Conservation (phyloP, 2,113 vertebrate genomes). For the Eulemur macaco region DNA sequence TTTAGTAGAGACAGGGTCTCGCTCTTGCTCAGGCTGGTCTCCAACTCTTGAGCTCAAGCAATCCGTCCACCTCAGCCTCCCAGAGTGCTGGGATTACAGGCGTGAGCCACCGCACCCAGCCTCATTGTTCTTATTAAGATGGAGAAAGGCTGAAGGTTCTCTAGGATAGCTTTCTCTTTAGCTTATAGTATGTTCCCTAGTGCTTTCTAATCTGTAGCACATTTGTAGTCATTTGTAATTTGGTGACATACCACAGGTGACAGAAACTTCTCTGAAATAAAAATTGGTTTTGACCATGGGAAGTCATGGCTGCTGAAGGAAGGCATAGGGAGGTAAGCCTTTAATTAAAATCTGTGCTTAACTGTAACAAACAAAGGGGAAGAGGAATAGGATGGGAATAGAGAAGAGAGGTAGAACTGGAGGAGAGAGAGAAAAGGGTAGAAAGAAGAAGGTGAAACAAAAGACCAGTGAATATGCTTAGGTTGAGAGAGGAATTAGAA, state of each 20-base stretch:
- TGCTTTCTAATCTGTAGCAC: neutral
- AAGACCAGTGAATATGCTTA: neutral
- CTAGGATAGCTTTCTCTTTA: neutral
- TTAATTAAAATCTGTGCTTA: constrained; percentile 38
- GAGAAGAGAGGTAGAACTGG: neutral
- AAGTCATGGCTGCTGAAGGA: neutral
- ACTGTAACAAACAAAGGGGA: neutral
- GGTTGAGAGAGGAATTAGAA: neutral
- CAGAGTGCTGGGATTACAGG: no score
- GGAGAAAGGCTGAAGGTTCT: neutral
- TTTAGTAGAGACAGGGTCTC: no score
- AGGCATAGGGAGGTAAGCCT: neutral
- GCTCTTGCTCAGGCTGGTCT: no score
- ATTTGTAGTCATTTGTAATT: constrained; percentile 13
- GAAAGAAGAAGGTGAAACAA: neutral
- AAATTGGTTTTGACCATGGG: neutral
- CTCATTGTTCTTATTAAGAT: neutral
- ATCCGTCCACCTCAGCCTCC: no score
- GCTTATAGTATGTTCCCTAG: neutral
- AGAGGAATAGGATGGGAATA: neutral
- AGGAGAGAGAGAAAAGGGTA: neutral
- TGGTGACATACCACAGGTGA: neutral
- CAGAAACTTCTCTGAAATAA: neutral
- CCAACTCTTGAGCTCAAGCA: no score
- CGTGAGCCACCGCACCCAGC: no score